phyloP scores from a whole-genome alignment of 2,888 invertebrate genomes.

The Orthonevra nobilis region DNA sequence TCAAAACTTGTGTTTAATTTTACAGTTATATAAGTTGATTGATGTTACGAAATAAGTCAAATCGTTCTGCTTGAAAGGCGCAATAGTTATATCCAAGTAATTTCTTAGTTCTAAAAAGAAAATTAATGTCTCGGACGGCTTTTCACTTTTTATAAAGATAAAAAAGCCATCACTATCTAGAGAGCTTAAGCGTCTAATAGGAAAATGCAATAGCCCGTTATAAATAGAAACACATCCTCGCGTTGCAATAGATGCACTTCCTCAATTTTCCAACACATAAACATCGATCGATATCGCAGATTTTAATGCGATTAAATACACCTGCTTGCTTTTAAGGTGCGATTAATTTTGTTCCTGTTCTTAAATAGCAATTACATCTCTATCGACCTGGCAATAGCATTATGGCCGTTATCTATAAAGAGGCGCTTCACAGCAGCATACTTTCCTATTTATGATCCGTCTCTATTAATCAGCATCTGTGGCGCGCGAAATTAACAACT shows the following conservation, averaged over 20 bases:
- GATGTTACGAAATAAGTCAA: too few species aligned
- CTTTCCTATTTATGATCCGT: constrained; percentile 39
- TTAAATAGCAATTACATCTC: constrained; percentile 63
- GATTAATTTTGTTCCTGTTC: constrained; percentile 42
- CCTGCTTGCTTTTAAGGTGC: constrained; percentile 54
- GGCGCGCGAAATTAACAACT: constrained; percentile 52
- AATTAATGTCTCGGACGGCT: too few species aligned
- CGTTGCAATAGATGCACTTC: constrained; percentile 41
- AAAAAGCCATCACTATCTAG: too few species aligned
- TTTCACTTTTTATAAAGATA: too few species aligned
- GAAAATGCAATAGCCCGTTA: too few species aligned
- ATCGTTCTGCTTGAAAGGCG: too few species aligned
- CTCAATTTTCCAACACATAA: constrained; percentile 9
- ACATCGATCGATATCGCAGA: constrained; percentile 33
- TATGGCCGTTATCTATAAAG: constrained; percentile 58
- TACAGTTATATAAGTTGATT: too few species aligned
- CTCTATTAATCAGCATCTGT: constrained; percentile 53
- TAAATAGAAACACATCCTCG: constrained; percentile 1
- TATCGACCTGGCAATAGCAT: constrained; percentile 50
- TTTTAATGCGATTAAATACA: constrained; percentile 51
- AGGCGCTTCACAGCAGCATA: constrained; percentile 42
- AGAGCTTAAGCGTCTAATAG: too few species aligned
- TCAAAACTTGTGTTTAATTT: too few species aligned
- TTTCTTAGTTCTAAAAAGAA: too few species aligned
- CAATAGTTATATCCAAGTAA: too few species aligned